Base-by-base conservation (phyloP, 1,140 invertebrate species). In the Chelonus insularis region DNA sequence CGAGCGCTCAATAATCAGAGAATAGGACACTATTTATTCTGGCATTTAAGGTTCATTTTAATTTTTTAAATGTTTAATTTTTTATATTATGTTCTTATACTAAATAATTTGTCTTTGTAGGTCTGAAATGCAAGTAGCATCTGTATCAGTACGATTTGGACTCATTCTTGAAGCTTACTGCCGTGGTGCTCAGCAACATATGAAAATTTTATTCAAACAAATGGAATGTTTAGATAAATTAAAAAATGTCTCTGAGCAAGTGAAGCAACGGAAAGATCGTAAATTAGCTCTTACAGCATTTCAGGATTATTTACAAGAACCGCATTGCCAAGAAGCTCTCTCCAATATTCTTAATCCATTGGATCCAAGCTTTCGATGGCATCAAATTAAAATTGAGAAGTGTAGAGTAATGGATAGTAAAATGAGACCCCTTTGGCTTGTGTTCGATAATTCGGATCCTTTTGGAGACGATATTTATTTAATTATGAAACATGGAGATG, bases 401-500 rank as follows among this genome's bases (percentile, higher is more conserved):
- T 98, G 96, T 79, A 86, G 91, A 68, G 94, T 99, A 12, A 94
- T 98, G 89, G 94, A 97, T 73, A 98, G 95, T 62, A 98, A 98
- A 77, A 98, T 98, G 88, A 85, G 91, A 41, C 97, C 97, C 0
- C 80, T 99, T 6, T 93, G 93, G 88, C 82, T 99, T 18, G 92
- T 94, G 2, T 98, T 98, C 83, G 87, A 92, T 68, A 99, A 99
- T 80, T 86, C 88, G 5, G 95, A 98, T 83, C 81, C 86, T 0
- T 89, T 85, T 60, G 90, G 89, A 0, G 86, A 88, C n/a, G 90
- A 92, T 70, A 85, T 93, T 54, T 89, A 89, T 67, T 85, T 93
- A 18, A 98, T 99, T 65, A 93, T 99, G 72, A 99, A 99, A 82
- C 96, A 96, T 73, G 97, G 97, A 0, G 97, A 99, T 82, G 96